A percentile compares a stretch with the other conserved stretches of the same genome.
These are phyloP conservation scores for Felis catus DNA, from an alignment of 2,113 vertebrate species.

Conservation along the genomic window DNA sequence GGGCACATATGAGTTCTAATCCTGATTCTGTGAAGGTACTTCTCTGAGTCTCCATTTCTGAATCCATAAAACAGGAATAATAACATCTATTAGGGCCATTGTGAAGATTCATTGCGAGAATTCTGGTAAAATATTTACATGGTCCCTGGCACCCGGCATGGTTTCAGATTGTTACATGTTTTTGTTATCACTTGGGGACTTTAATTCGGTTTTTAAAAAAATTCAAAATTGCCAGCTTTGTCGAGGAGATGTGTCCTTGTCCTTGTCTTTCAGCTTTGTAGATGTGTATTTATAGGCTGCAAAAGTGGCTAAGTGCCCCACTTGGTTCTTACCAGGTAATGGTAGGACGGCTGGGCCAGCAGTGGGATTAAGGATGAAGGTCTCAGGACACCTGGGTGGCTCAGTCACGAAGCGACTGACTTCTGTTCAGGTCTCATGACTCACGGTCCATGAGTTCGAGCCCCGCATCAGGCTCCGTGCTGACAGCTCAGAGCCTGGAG, in stretches of 20 bases:
- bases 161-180: not conserved
- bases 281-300: conserved; percentile 7
- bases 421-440: too few relatives aligned
- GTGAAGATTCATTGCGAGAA: not conserved
- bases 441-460: too few relatives aligned
- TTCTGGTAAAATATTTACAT: conserved; percentile 8
- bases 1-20: not conserved
- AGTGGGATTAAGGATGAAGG: not conserved
- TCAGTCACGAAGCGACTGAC: not conserved
- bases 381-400: not conserved
- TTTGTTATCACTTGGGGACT: not conserved
- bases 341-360: not conserved
- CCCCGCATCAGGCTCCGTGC: too few relatives aligned
- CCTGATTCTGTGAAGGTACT: not conserved
- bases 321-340: not conserved
- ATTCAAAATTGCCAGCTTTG: conserved; percentile 38
- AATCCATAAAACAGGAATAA: not conserved
- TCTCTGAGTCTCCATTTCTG: not conserved
- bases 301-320: not conserved
- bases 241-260: conserved; percentile 12
- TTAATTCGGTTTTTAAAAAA: conserved; percentile 14
- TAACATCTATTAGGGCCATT: not conserved
- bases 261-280: conserved; percentile 47
- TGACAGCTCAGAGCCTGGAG: too few relatives aligned
- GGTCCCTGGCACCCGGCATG: not conserved